Conservation (phyloP, 2,797 vertebrate species). For the Pantherophis vulpinus region DNA sequence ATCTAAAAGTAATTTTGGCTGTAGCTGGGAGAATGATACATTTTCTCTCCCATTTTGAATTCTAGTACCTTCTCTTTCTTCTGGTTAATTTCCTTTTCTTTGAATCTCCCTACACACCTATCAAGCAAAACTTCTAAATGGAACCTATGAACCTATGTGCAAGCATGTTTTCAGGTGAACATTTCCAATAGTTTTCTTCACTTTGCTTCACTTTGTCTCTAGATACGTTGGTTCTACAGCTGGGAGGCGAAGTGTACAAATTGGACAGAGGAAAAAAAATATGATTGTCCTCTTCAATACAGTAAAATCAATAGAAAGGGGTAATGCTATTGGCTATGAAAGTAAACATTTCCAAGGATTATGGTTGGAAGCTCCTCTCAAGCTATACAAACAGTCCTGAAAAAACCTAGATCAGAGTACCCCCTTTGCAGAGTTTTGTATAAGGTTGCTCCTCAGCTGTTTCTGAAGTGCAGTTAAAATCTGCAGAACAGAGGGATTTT, state of each 20-base stretch:
- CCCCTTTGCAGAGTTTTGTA: background rate
- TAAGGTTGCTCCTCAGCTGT: background rate
- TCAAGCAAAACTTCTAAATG: background rate
- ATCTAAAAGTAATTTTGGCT: background rate
- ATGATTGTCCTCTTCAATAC: background rate
- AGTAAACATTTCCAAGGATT: background rate
- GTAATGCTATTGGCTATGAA: background rate
- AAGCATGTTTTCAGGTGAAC: background rate
- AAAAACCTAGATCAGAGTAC: background rate
- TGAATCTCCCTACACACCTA: background rate
- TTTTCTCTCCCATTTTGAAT: background rate
- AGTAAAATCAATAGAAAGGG: background rate
- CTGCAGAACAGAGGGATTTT: background rate
- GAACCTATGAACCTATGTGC: background rate
- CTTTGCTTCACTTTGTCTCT: background rate
- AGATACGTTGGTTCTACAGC: background rate
- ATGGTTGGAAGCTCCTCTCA: background rate
- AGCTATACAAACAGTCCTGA: background rate
- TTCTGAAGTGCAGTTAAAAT: background rate
- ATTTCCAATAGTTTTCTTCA: background rate
- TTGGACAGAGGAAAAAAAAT: no score
- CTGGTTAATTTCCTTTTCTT: background rate
- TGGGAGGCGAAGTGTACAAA: background rate
- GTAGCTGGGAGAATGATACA: background rate
- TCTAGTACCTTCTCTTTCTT: background rate